Percentiles rank a stretch among this genome's conserved stretches.
Evolutionary conservation across 1,140 invertebrate genomes (phyloP).

Genomic region (Olivierus martensii): DNA sequence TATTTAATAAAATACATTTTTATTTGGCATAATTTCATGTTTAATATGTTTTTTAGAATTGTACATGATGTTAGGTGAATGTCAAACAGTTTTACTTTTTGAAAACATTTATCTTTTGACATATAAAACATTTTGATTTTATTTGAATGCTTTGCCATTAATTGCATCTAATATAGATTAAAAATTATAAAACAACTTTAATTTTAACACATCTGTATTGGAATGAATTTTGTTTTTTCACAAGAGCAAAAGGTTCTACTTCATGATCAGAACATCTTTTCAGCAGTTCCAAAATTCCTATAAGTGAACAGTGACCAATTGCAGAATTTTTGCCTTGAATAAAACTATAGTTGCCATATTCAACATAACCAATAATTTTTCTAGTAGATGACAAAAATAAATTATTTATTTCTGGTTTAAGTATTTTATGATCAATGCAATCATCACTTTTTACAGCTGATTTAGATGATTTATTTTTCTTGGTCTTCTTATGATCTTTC

Average conservation of each 20-base stretch:
- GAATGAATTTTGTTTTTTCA: constrained; percentile 6
- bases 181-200: constrained; percentile 1
- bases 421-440: not conserved
- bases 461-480: not conserved
- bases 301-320: constrained; percentile 7
- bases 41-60: too few relatives aligned
- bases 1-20: too few relatives aligned
- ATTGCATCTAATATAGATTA: too few relatives aligned
- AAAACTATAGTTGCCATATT: constrained; percentile 8
- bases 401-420: constrained; percentile 1
- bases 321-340: not conserved
- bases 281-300: not conserved
- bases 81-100: too few relatives aligned
- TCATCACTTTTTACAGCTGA: not conserved
- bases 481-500: not conserved
- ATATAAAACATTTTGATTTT: too few relatives aligned
- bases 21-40: too few relatives aligned
- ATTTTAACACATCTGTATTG: constrained; percentile 3
- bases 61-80: too few relatives aligned
- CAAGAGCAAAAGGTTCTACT: constrained; percentile 1
- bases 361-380: constrained; percentile 12
- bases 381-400: constrained; percentile 1
- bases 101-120: too few relatives aligned
- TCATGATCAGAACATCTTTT: not conserved
- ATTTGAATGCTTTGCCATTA: too few relatives aligned